phyloP scores from a whole-genome alignment of 1,140 invertebrate genomes.

The Trichomalopsis sarcophagae region DNA sequence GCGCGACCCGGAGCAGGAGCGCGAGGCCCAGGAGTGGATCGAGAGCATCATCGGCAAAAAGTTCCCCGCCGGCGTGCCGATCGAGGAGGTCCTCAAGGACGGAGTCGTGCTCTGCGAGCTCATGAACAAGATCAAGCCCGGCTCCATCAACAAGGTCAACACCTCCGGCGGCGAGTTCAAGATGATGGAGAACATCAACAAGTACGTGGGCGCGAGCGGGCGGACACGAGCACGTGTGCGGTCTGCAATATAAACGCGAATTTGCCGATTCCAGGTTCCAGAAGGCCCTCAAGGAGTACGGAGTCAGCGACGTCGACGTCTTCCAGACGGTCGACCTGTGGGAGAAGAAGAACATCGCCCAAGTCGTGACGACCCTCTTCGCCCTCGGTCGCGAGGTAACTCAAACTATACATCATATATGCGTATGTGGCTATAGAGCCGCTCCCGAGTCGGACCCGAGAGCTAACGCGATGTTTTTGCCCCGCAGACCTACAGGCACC shows the following conservation, averaged over 20 bases:
- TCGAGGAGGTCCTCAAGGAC: conserved; percentile 88
- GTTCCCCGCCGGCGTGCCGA: conserved; percentile 80
- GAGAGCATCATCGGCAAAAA: conserved; percentile 88
- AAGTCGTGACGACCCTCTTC: conserved; percentile 91
- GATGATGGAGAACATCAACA: conserved; percentile 95
- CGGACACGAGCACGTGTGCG: too few relatives aligned
- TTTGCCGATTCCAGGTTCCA: conserved; percentile 80
- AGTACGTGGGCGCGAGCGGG: too few relatives aligned
- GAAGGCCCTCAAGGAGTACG: conserved; percentile 89
- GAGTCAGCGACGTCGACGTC: conserved; percentile 91
- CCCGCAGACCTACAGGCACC: conserved; percentile 87
- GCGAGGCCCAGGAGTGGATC: conserved; percentile 91
- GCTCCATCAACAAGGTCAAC: conserved; percentile 90
- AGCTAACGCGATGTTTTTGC: conserved; percentile 14
- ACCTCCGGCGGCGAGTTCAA: conserved; percentile 91
- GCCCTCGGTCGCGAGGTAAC: conserved; percentile 87
- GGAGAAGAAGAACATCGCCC: conserved; percentile 94
- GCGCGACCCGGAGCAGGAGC: conserved; percentile 88
- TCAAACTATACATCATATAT: too few relatives aligned
- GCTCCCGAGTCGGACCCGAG: too few relatives aligned
- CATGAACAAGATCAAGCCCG: conserved; percentile 91
- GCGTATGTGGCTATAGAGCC: too few relatives aligned
- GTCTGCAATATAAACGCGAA: too few relatives aligned
- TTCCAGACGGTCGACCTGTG: conserved; percentile 96
- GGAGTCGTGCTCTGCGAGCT: conserved; percentile 88